Percentiles rank a stretch among this genome's conserved stretches.
Conservation (phyloP, 2,797 vertebrate genomes). For the Streptopelia turtur region DNA sequence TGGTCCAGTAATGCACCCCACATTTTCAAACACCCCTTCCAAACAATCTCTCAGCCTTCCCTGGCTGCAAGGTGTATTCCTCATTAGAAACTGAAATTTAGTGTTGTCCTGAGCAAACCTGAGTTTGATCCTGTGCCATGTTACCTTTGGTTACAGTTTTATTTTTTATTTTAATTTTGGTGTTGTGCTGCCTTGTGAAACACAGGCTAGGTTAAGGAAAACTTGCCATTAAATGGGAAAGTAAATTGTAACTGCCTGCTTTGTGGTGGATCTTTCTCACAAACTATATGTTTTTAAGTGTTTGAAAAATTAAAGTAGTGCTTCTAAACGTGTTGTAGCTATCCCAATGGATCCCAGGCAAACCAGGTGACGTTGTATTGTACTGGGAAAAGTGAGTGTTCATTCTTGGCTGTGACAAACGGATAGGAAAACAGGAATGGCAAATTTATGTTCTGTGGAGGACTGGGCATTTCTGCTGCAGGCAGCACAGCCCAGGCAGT, state of each 20-base stretch:
- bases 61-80: not conserved
- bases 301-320: accelerated
- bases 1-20: not conserved
- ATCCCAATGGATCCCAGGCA: too few relatives aligned
- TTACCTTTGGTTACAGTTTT: not conserved
- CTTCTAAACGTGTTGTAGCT: not conserved
- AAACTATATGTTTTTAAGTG: not conserved
- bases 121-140: not conserved
- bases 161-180: not conserved
- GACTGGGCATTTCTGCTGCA: not conserved
- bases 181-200: not conserved
- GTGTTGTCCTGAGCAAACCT: not conserved
- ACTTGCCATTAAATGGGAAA: not conserved
- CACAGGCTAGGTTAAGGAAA: not conserved
- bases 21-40: not conserved
- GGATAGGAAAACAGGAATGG: not conserved
- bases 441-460: not conserved
- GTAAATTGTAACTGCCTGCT: not conserved
- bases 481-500: not conserved
- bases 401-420: not conserved
- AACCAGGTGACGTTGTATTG: not conserved
- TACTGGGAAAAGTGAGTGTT: accelerated
- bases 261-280: not conserved
- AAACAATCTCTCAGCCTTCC: not conserved
- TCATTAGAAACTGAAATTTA: not conserved